Evolutionary conservation across 1,140 invertebrate species (phyloP), one percentile per base, ranked within the genome.

Genomic region (Megathymus violae): DNA sequence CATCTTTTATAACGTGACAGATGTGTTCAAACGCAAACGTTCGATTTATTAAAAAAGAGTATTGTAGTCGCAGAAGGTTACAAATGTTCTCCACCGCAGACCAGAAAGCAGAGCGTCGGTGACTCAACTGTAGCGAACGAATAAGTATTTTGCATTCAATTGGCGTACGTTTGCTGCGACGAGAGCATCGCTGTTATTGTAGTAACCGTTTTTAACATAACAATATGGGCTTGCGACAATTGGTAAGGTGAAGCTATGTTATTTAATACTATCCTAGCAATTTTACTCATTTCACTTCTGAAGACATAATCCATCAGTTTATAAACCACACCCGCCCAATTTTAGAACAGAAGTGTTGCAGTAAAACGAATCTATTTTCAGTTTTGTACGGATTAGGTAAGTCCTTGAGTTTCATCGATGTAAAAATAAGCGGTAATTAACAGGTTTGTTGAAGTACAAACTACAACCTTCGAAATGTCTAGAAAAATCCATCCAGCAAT

Each of bases 51-150:
- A 25, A 41, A 36, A 36, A 14, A 52, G 38, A 40, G 10, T 13
- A 52, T 40, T 4, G 40, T 40, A 31, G 40, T 58, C 44, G 16
- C 9, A 58, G 34, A 51, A 51, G 50, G 19, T 58, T 43, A 58
- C n/a, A 44, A 11, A 0, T 41, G 50, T 40, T 40, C 50, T 38
- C 38, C 36, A 58, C 17, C 6, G 40, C 40, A 47, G 50, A 40
- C 51, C 76, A 78, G 74, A 82, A 76, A 82, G 76, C 78, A 65
- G 62, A 74, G 72, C 69, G 71, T 64, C 70, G 67, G 69, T 87
- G 82, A 87, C 69, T 89, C 84, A 87, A 78, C 78, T 64, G 46
- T 50, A 38, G 76, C 78, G 74, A 78, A 83, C 79, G 78, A 83
- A 78, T 58, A 51, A 75, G 52, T 64, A 77, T 75, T 89, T 79